phyloP scores from a whole-genome alignment of 2,888 invertebrate genomes.

The Melinaea menophilus region DNA sequence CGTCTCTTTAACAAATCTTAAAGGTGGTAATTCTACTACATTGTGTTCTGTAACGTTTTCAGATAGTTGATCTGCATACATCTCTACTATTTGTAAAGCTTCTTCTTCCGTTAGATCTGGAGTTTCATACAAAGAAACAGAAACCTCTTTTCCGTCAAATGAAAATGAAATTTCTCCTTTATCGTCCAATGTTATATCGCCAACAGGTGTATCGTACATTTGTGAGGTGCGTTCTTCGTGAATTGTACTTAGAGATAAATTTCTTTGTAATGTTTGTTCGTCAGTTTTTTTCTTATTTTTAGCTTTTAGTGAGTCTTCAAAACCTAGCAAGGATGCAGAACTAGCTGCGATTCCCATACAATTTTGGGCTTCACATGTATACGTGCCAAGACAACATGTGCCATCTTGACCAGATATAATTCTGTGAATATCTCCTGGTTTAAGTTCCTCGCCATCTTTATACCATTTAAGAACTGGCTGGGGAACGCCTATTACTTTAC shows the following conservation, averaged over 20 bases:
- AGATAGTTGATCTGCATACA: conserved; percentile 95
- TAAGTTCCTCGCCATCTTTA: conserved; percentile 92
- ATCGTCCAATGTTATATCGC: conserved; percentile 86
- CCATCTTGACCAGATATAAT: conserved; percentile 95
- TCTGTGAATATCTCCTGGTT: conserved; percentile 93
- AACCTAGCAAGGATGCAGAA: conserved; percentile 91
- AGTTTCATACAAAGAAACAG: conserved; percentile 93
- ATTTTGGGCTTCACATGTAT: conserved; percentile 93
- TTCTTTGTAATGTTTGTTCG: conserved; percentile 79
- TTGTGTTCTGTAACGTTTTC: conserved; percentile 92
- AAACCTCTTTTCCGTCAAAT: conserved; percentile 94
- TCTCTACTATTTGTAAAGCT: conserved; percentile 93
- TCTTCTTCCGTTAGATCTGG: conserved; percentile 95
- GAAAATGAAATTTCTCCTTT: conserved; percentile 93
- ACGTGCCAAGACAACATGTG: conserved; percentile 92
- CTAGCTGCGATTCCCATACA: conserved; percentile 95
- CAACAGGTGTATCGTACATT: conserved; percentile 89
- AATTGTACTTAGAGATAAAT: conserved; percentile 92
- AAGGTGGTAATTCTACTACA: conserved; percentile 90
- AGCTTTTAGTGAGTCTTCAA: conserved; percentile 84
- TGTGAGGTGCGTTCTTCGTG: conserved; percentile 94
- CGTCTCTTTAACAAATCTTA: conserved; percentile 92
- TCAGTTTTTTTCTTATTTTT: conserved; percentile 75
- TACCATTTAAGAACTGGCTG: conserved; percentile 95
- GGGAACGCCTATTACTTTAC: conserved; percentile 94